Evolutionary conservation across 2,797 vertebrate species (phyloP), one percentile per base, ranked within the genome.

Genomic region (Arvicola amphibius): DNA sequence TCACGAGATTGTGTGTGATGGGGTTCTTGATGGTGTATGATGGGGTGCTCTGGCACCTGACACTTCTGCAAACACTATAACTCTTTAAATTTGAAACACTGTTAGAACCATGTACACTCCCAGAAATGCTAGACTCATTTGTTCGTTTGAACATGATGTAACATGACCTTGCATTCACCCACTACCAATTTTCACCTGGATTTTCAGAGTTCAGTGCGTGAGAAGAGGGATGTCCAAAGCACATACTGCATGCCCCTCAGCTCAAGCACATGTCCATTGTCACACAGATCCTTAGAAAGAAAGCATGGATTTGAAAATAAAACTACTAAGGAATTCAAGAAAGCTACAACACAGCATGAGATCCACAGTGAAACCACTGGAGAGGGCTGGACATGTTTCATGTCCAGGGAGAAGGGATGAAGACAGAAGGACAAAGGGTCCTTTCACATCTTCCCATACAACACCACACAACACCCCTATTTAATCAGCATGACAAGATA

Each of bases 241-340:
- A 34, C 11, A 77, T 14, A 69, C 1, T 40, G 2, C 1, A n/a
- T 48, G 9, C 23, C 9, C 51, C 4, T 83, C 4, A 17, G 8
- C 6, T 74, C 2, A 48, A n/a, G 21, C 10, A 53, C 1, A 32
- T 53, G 8, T 48, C 27, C 27, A 1, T 25, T 78, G 25, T 88
- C 13, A 65, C 6, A 59, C 0, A 37, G n/a, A 34, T 74, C 19
- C 74, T 91, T 40, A 34, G 11, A 81, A 73, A 51, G 12, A 90
- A 76, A 90, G 81, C 3, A 56, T 13, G 87, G 74, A 51, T 19
- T 94, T 51, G 67, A 48, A 79, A n/a, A 46, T 73, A 81, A 89
- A 95, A 77, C 79, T 51, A 90, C 25, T 73, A n/a, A 86, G 65
- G 25, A 37, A 74, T 51, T 91, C 51, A 71, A 74, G 23, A 83